Base-by-base conservation (phyloP, 2,888 invertebrate species). In the Lasioglossum figueresi region DNA sequence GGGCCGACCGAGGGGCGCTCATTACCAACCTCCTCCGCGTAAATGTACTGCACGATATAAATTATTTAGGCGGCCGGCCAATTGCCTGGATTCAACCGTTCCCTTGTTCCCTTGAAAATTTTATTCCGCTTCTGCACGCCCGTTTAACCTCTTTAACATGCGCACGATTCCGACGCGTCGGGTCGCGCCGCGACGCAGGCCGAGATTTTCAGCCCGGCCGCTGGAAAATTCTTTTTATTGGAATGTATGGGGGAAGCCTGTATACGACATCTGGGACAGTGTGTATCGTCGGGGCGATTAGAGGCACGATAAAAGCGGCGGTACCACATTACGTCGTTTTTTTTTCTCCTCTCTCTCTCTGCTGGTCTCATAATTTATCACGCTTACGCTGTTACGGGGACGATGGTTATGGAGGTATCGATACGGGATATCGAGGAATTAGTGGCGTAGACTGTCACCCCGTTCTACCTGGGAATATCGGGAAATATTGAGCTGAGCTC, bases 31-130 rank as follows among this genome's bases (percentile, higher is more conserved):
- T 83, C 66, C 78, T 89, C 86, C 79, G 56, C 83, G 79, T 87
- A 80, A 88, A 85, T 87, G 87, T 81, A 79, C 80, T 68, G 66
- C 37, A 27, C 77, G 71, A 68, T 80, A 87, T 85, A 87, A 89
- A 89, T 83, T 84, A 88, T 85, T 88, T 89, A 88, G 73, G 76
- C 72, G 79, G 73, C 84, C 78, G 78, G 84, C 82, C 85, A 82
- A 84, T 81, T 87, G 85, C 59, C 83, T 37, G 16, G 70, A 75
- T 77, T 80, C 80, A 80, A 84, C 74, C 56, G 71, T 80, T 72
- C 56, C 71, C n/a, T 40, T 31, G 79, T 70, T 59, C 63, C 63
- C 68, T 77, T 73, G 40, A 48, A 56, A 75, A 77, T 72, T 71
- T 75, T 52, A 72, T 76, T 34, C 45, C 8, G 12, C 10, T 10